Evolutionary conservation across 2,888 invertebrate species (phyloP).

Genomic region (Dynastes hyllus): DNA sequence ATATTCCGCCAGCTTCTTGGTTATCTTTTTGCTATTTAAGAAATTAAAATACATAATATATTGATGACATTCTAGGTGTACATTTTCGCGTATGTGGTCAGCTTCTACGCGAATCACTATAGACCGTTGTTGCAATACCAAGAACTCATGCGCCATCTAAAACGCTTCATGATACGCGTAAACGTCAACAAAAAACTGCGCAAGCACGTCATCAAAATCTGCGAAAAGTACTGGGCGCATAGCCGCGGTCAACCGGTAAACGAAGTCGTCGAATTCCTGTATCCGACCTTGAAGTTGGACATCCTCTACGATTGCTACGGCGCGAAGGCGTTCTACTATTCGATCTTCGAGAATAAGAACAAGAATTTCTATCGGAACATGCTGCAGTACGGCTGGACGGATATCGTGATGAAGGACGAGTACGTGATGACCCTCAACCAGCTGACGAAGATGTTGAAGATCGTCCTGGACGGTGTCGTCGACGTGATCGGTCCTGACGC

Average conservation of each 20-base stretch:
- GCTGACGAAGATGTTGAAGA: conserved; percentile 43
- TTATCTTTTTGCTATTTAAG: no score
- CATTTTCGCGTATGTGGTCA: conserved; percentile 25
- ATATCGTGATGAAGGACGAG: conserved; percentile 45
- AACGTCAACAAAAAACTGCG: conserved; percentile 44
- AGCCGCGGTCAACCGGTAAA: conserved; percentile 40
- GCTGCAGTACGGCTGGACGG: conserved; percentile 37
- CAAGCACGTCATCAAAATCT: conserved; percentile 45
- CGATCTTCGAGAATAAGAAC: conserved; percentile 47
- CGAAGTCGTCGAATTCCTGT: conserved; percentile 30
- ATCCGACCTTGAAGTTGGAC: conserved; percentile 50
- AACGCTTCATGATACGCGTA: conserved; percentile 46
- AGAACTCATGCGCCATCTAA: conserved; percentile 38
- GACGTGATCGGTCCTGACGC: conserved; percentile 54
- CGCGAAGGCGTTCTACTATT: conserved; percentile 21
- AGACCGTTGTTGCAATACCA: conserved; percentile 50
- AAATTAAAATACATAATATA: no score
- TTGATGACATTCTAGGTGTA: background rate
- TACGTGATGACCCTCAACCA: conserved; percentile 52
- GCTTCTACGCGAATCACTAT: conserved; percentile 14
- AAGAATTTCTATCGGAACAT: conserved; percentile 52
- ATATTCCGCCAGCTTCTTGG: no score
- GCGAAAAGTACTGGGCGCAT: conserved; percentile 51
- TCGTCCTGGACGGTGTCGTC: conserved; percentile 50
- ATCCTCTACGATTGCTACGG: conserved; percentile 56